Base-by-base conservation (phyloP, 2,888 invertebrate genomes). In the Drosophila pseudotakahashii region DNA sequence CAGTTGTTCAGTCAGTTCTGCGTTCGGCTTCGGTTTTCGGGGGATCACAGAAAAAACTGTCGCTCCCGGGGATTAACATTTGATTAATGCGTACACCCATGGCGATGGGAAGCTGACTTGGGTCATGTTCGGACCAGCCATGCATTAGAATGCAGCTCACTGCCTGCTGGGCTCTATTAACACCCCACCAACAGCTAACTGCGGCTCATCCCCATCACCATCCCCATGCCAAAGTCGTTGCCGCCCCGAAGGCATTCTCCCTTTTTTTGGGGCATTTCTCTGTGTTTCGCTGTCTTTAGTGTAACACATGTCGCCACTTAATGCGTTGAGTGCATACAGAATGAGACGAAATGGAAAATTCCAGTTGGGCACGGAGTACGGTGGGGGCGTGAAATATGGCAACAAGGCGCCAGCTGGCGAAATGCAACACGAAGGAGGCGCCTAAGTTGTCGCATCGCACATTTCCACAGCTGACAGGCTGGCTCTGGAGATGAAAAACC, bases 281-380 rank as follows among this genome's bases (percentile, higher is more conserved):
- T 16, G 52, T 55, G 48, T 34, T 34, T 63, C 52, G 39, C 75
- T 64, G 81, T 68, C 71, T 79, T 54, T 54, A 53, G 74, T 51
- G 88, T 67, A 77, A 74, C 83, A 86, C 81, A 87, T 83, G 88
- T 88, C 74, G 78, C 81, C 84, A 88, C 86, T 82, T 85, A 86
- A 84, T 78, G 86, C 80, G 83, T 75, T 75, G 70, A 78, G 75
- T 80, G 88, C 86, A 88, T 88, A 74, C 86, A 78, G 73, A 84
- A 84, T 88, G 83, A 84, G 86, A 64, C 71, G 70, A 71, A 54
- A 54, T 51, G 42, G 57, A 51, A 53, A 55, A 59, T 48, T 50
- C 16, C 51, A 34, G 53, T 16, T 41, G 34, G 51, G 10, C 11
- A 2, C 34, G 48, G 54, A 11, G 34, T 4, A 5, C 23, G 41